Conservation (phyloP, 2,888 invertebrate species). For the Cetonia aurata region DNA sequence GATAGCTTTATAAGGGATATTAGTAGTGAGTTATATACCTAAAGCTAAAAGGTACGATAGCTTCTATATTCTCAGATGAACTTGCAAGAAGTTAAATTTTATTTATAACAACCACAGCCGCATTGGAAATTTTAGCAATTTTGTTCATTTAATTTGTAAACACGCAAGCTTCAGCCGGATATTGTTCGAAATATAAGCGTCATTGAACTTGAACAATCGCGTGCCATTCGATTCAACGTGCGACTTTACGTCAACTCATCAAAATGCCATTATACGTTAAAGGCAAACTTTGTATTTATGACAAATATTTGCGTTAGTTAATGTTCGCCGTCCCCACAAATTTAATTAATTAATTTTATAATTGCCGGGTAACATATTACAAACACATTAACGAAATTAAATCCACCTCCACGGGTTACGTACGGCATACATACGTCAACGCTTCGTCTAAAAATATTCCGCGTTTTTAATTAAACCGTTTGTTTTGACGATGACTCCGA, state of each 20-base stretch:
- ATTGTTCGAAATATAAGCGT: too few species aligned
- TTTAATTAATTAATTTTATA: constrained; percentile 29
- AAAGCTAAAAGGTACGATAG: too few species aligned
- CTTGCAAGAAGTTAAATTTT: too few species aligned
- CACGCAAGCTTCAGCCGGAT: too few species aligned
- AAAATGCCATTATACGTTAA: not conserved
- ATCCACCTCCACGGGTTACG: not conserved
- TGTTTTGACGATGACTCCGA: not conserved
- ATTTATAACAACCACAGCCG: too few species aligned
- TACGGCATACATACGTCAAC: not conserved
- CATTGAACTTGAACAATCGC: too few species aligned
- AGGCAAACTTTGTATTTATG: constrained; percentile 19
- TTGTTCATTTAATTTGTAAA: too few species aligned
- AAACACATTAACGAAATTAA: constrained; percentile 27
- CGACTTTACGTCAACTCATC: not conserved
- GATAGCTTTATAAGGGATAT: too few species aligned
- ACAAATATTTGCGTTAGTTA: constrained; percentile 21
- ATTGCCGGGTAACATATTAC: constrained; percentile 11
- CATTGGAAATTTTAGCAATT: too few species aligned
- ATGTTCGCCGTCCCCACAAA: constrained; percentile 1
- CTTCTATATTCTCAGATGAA: too few species aligned
- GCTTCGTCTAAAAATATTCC: not conserved
- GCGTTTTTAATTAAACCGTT: constrained; percentile 9
- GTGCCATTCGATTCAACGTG: too few species aligned
- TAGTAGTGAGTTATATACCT: too few species aligned